phyloP scores from a whole-genome alignment of 2,888 invertebrate species.

The Drosophila helvetica region DNA sequence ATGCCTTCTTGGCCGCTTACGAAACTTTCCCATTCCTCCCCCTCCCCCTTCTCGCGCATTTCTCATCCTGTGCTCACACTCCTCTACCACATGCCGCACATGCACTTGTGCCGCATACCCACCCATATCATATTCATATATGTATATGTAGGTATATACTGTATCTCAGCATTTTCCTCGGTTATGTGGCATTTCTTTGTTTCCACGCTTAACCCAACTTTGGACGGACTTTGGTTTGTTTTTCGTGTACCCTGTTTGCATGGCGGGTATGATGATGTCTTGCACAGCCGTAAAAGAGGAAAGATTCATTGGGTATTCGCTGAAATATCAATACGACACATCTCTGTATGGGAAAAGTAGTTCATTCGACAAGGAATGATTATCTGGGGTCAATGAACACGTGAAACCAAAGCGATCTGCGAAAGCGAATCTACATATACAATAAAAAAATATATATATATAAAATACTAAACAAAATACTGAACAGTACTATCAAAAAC shows the following conservation, averaged over 20 bases:
- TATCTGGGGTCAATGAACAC: too few relatives aligned
- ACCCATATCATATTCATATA: neutral
- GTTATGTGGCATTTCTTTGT: constrained; percentile 24
- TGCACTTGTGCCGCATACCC: neutral
- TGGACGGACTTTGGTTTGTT: constrained; percentile 26
- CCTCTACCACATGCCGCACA: neutral
- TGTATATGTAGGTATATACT: neutral
- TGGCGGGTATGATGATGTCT: neutral
- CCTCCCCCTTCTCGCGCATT: neutral
- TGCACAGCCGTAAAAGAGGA: neutral
- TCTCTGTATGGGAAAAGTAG: too few relatives aligned
- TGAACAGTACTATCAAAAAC: too few relatives aligned
- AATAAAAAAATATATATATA: too few relatives aligned
- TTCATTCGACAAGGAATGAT: too few relatives aligned
- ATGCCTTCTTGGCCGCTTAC: neutral
- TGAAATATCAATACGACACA: too few relatives aligned
- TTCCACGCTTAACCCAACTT: constrained; percentile 22
- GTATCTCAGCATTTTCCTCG: constrained; percentile 9
- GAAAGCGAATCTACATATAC: too few relatives aligned
- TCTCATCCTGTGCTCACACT: neutral
- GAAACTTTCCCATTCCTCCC: neutral
- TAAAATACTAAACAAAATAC: too few relatives aligned
- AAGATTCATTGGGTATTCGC: too few relatives aligned
- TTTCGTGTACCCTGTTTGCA: neutral
- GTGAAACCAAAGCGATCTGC: too few relatives aligned